Evolutionary conservation across 2,113 vertebrate species (phyloP).

Genomic region (Athene cunicularia): DNA sequence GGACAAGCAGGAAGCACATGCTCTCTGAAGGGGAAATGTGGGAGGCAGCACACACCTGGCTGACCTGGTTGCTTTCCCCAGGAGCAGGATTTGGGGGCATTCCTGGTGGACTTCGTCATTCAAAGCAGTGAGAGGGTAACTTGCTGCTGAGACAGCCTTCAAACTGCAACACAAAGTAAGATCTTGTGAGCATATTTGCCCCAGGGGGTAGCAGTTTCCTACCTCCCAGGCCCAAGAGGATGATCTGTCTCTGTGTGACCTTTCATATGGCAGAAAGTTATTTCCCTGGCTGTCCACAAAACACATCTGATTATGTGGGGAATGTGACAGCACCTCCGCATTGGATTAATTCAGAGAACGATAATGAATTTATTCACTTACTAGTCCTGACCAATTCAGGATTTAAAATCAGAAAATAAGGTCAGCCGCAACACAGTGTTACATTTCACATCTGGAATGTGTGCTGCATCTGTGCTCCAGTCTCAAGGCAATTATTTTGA

Average conservation of each 20-base stretch:
- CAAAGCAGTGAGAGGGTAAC: neutral
- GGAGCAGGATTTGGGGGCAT: neutral
- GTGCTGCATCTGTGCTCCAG: slow-evolving; percentile 19
- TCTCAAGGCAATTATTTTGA: slow-evolving; percentile 39
- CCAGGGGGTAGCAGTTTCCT: neutral
- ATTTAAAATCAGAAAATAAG: neutral
- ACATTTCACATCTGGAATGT: slow-evolving; percentile 44
- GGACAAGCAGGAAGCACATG: accelerated
- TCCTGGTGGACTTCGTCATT: accelerated
- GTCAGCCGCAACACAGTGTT: neutral
- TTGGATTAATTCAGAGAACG: neutral
- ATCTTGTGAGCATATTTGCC: neutral
- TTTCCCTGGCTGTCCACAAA: neutral
- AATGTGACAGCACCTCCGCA: neutral
- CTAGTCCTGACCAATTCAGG: neutral
- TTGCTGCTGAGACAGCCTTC: neutral
- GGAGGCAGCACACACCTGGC: neutral
- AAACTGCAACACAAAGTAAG: neutral
- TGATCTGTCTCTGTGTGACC: neutral
- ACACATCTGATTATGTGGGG: neutral
- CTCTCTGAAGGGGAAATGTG: neutral
- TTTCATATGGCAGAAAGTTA: neutral
- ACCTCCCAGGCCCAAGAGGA: neutral
- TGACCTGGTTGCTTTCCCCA: neutral
- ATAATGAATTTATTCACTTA: neutral